Base-by-base conservation (phyloP, 2,113 vertebrate genomes). In the Ciconia boyciana region DNA sequence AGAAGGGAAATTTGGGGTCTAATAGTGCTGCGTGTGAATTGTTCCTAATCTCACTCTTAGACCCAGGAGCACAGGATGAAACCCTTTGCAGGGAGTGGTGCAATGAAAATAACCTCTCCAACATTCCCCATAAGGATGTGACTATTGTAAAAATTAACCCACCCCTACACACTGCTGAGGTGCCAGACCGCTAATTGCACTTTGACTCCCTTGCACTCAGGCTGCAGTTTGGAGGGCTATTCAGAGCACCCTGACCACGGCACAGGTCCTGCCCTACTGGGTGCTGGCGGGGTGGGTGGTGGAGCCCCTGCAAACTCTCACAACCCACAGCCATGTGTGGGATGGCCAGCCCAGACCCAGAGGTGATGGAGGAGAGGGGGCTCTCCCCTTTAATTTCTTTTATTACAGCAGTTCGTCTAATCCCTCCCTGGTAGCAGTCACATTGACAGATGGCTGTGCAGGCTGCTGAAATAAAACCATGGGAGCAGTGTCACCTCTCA, bases 181-280 rank as follows among this genome's bases (percentile, higher is more conserved):
- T 54, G 41, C 58, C 0, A 2, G 16, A 6, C n/a, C 2, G 0
- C 16, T 39, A 11, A 31, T 26, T 18, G 24, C 39, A 25, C 36
- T 68, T 69, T 32, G 36, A 22, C 49, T 39, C 13, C 26, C 34
- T 17, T 20, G 31, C 1, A 1, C 60, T 34, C 51, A 4, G 49
- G 64, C 43, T 31, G 34, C 1, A 1, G 12, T 60, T 28, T 72
- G 64, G 22, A 54, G 26, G 11, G 46, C 26, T 25, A 28, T 22
- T 58, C 24, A 34, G 44, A 26, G 51, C 75, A 58, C 49, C 31
- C 31, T 0, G 3, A 11, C 16, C 54, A n/a, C 0, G 2, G 26
- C 24, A 64, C 2, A 2, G 17, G 55, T 64, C 57, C 48, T 75
- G 62, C n/a, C 41, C 31, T 32, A 32, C 31, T 17, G 29, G 18